Percentiles rank a stretch among this genome's conserved stretches.
phyloP scores from a whole-genome alignment of 2,113 vertebrate species.

The Aspiorhynchus laticeps region DNA sequence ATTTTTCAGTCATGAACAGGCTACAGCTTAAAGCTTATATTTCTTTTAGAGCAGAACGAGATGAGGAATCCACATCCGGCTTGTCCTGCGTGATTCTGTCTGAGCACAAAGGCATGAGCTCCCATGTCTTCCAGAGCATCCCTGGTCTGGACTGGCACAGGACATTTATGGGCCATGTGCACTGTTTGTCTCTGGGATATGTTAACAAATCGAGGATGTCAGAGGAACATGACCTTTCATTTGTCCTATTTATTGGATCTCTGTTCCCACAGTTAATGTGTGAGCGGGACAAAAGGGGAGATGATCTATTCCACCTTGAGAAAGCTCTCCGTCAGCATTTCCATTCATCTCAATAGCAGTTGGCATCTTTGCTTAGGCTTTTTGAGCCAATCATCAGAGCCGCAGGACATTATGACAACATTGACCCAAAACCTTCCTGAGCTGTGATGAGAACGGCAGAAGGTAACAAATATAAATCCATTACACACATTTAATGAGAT shows the following conservation, averaged over 20 bases:
- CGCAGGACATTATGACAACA: neutral
- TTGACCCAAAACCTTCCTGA: neutral
- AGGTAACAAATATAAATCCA: neutral
- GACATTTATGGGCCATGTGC: conserved; percentile 39
- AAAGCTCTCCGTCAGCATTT: neutral
- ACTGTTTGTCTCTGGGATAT: conserved; percentile 62
- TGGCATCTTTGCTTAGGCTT: neutral
- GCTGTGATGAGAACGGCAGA: neutral
- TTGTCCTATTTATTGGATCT: conserved; percentile 41
- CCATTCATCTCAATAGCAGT: conserved; percentile 5
- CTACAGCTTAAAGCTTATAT: too few species aligned
- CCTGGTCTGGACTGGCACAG: neutral
- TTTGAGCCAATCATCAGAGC: neutral
- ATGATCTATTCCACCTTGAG: neutral
- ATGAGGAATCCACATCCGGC: too few species aligned
- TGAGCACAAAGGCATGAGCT: neutral
- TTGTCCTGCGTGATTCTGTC: too few species aligned
- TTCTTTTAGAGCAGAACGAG: too few species aligned
- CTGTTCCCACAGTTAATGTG: conserved; percentile 52
- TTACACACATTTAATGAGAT: neutral
- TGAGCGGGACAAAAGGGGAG: neutral
- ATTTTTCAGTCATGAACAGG: too few species aligned
- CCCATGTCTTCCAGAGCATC: neutral
- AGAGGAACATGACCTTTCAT: conserved; percentile 57
- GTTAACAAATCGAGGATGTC: conserved; percentile 69